phyloP scores from a whole-genome alignment of 2,113 vertebrate species.

The Oreotrochilus melanogaster region DNA sequence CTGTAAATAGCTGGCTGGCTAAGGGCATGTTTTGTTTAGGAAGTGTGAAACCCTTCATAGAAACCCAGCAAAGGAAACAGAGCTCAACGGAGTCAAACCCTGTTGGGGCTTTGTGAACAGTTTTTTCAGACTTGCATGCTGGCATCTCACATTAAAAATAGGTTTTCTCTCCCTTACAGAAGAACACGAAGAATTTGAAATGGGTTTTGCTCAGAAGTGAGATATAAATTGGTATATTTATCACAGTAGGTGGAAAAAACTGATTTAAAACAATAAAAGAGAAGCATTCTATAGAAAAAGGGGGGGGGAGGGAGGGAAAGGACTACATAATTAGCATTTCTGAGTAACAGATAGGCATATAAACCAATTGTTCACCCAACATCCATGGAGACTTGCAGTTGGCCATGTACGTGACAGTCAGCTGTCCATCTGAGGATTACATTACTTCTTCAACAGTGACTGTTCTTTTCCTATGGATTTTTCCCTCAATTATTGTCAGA shows the following conservation, averaged over 20 bases:
- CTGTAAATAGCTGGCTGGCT: conserved; percentile 15
- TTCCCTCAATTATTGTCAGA: background rate
- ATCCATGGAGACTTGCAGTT: background rate
- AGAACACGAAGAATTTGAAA: background rate
- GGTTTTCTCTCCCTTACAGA: background rate
- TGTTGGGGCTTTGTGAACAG: background rate
- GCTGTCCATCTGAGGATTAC: background rate
- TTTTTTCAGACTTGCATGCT: background rate
- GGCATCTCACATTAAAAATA: background rate
- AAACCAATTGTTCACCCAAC: background rate
- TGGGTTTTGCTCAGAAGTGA: background rate
- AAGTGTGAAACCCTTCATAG: background rate
- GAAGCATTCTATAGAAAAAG: background rate
- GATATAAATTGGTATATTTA: background rate
- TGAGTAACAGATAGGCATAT: background rate
- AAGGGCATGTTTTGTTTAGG: background rate
- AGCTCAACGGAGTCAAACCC: fast-evolving
- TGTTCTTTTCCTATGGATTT: background rate
- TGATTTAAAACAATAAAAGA: background rate
- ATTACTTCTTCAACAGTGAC: background rate
- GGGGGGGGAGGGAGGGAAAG: too few species aligned
- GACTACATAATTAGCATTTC: background rate
- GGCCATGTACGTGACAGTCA: background rate
- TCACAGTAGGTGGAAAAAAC: background rate
- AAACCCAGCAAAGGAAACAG: background rate